Evolutionary conservation across 2,797 vertebrate species (phyloP).

Genomic region (Distichodus sexfasciatus): DNA sequence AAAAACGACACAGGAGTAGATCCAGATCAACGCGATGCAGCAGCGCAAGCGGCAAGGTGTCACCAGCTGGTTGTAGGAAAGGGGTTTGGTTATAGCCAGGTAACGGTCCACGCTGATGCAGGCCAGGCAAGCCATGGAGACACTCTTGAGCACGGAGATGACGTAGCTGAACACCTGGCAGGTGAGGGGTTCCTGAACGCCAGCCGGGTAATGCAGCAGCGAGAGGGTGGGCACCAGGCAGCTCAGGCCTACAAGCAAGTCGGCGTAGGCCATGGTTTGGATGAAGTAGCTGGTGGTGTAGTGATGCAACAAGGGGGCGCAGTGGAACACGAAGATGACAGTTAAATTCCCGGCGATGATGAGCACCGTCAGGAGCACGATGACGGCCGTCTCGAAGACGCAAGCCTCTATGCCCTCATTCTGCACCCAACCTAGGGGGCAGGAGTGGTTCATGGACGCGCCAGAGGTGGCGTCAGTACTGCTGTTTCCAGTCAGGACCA

Average conservation of each 20-base stretch:
- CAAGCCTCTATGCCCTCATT: slow-evolving; percentile 86
- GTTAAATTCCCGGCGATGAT: slow-evolving; percentile 96
- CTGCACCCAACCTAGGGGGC: slow-evolving; percentile 92
- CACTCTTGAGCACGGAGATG: slow-evolving; percentile 97
- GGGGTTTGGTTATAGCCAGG: slow-evolving; percentile 94
- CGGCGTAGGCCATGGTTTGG: slow-evolving; percentile 98
- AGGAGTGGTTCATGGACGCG: slow-evolving; percentile 83
- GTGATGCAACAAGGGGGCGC: slow-evolving; percentile 93
- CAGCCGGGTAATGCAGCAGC: slow-evolving; percentile 91
- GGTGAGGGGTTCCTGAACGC: slow-evolving; percentile 90
- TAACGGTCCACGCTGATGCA: slow-evolving; percentile 98
- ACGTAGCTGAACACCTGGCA: slow-evolving; percentile 97
- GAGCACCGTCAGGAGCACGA: slow-evolving; percentile 90
- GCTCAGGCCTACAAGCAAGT: slow-evolving; percentile 94
- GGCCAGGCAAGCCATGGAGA: slow-evolving; percentile 97
- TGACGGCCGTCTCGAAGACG: slow-evolving; percentile 90
- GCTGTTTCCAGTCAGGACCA: slow-evolving; percentile 78
- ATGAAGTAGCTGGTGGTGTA: slow-evolving; percentile 99
- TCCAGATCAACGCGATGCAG: slow-evolving; percentile 94
- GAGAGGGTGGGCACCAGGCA: slow-evolving; percentile 96
- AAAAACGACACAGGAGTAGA: slow-evolving; percentile 94
- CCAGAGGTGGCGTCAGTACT: slow-evolving; percentile 69
- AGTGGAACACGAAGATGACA: slow-evolving; percentile 98
- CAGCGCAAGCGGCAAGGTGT: slow-evolving; percentile 92
- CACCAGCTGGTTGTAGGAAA: slow-evolving; percentile 97